Base-by-base conservation (phyloP, 2,113 vertebrate genomes). In the Crotalus viridis region DNA sequence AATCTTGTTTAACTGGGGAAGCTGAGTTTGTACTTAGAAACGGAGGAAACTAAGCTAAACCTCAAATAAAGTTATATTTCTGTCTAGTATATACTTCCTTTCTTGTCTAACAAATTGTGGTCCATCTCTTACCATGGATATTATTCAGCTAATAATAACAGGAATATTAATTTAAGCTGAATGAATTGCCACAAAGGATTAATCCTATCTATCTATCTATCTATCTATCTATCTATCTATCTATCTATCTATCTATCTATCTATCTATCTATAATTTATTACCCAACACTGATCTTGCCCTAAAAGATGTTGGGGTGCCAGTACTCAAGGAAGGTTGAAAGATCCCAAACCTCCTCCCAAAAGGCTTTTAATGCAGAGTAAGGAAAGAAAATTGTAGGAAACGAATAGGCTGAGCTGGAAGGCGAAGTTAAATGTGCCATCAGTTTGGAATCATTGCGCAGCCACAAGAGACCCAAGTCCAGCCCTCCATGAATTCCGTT, bases 151-250 rank as follows among this genome's bases (percentile, higher is more conserved):
- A 13, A 26, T 17, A 55, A 10, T 48, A 87, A 87, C 21, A 87
- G 48, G 91, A 48, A 87, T 4, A 91, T 61, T 87, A 88, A 64
- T 64, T 54, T 64, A 64, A 22, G 64, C 61, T 13, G 52, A 59
- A 92, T 64, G 33, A 92, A 54, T 64, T 64, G n/a, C 43, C 91
- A 52, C 51, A 92, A 64, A 64, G 55, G 85, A 88, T 92, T 54
- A 92, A 88, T 39, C 46, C 21, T 7, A 57, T 24, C 57, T 8
- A 24, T 59, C 57, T 2, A 59, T 24, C 56, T 61, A 57, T 57
- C 57, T 9, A 59, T 59, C 22, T 9, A 59, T 59, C 22, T 22
- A 57, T 57, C 6, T 9, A 57, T 59, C 57, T 9, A 59, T 59
- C 57, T 9, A 59, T 55, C 15, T 55, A 17, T 55, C 54, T 21